Base-by-base conservation (phyloP, 2,113 vertebrate species). In the Orthonyx spaldingii region DNA sequence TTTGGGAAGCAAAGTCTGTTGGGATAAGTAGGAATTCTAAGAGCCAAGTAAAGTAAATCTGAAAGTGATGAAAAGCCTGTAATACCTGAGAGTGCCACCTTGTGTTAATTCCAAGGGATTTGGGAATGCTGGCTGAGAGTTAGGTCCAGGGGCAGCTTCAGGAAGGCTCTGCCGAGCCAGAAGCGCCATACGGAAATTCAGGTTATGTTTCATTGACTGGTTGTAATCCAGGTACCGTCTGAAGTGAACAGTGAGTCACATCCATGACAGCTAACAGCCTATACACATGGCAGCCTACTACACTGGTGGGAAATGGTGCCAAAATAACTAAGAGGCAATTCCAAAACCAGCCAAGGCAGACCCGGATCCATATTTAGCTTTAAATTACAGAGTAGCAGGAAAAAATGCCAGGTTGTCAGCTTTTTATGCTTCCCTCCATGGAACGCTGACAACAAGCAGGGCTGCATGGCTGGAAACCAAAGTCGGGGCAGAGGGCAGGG, bases 351-450 rank as follows among this genome's bases (percentile, higher is more conserved):
- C 39, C 30, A 57, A 83, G 57, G 65, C 86, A 80, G 83, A 69
- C 68, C 27, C 42, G 5, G 49, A 65, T 37, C 84, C 46, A 37
- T 37, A 83, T 90, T 94, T 94, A 92, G 86, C 68, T 8, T 2
- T 46, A 80, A 94, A 94, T 84, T 77, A 77, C 71, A 83, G 70
- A 85, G 79, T 5, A 85, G 37, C 44, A 84, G 27, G 57, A 80
- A 65, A 91, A 88, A 69, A 65, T 37, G 59, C 83, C 86, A 88
- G 79, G 70, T 61, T 86, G 66, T 69, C 83, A 86, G 59, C 37
- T 56, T 60, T 72, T 52, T 42, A 27, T 2, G 4, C 53, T 59
- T 50, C 18, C 13, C 33, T 71, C 30, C 35, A 16, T 22, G 66
- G 33, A 80, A 53, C 0, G 2, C 53, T 72, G 63, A 41, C 83